These are phyloP conservation scores for Cephus sareptanus DNA, from an alignment of 2,888 invertebrate genomes.

Conservation along the genomic window DNA sequence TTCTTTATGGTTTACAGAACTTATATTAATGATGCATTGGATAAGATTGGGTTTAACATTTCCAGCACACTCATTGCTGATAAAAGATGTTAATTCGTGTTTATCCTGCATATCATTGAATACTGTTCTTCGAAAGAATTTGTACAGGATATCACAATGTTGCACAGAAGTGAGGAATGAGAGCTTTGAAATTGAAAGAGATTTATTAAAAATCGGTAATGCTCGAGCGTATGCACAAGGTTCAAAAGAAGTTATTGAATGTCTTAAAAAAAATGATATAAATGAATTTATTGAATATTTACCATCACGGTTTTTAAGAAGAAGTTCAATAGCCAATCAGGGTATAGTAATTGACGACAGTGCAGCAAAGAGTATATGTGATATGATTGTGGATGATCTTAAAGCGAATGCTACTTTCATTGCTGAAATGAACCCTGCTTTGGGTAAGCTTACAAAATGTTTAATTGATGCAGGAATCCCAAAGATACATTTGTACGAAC, in stretches of 20 bases:
- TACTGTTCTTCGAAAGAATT: not conserved
- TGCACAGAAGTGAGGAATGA: not conserved
- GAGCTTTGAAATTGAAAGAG: not conserved
- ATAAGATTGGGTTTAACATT: not conserved
- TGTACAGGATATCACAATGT: not conserved
- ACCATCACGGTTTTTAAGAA: not conserved
- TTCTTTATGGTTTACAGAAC: not conserved
- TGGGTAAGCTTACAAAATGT: conserved; percentile 73
- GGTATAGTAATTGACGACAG: conserved; percentile 67
- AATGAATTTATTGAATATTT: not conserved
- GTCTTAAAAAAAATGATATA: conserved; percentile 2
- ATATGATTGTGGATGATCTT: conserved; percentile 61
- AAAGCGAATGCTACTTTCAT: conserved; percentile 60
- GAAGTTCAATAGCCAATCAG: conserved; percentile 45
- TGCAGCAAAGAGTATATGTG: conserved; percentile 64
- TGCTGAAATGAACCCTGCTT: conserved; percentile 79
- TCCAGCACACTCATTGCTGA: not conserved
- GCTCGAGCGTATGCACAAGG: not conserved
- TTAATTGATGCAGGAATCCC: conserved; percentile 69
- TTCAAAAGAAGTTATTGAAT: conserved; percentile 3
- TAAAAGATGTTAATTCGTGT: not conserved
- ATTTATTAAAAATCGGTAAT: not conserved
- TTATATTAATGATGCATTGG: not conserved
- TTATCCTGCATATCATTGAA: not conserved
- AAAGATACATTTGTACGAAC: conserved; percentile 73